Evolutionary conservation across 2,797 vertebrate species (phyloP).

Genomic region (Oophaga sylvatica): DNA sequence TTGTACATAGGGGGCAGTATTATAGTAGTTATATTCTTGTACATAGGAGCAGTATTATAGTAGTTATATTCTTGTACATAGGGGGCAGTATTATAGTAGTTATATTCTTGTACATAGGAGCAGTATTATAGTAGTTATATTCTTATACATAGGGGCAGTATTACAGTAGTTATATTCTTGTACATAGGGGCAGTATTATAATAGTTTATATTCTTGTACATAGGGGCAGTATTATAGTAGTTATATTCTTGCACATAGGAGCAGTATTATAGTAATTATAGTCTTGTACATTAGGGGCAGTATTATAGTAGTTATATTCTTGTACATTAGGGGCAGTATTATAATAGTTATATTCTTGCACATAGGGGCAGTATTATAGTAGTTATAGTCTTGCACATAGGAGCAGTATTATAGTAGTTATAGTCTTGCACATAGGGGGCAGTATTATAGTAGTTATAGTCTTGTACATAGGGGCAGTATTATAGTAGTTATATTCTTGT

Average conservation of each 20-base stretch:
- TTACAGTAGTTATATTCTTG: neutral
- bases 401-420: neutral
- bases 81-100: neutral
- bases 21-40: neutral
- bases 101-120: neutral
- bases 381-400: neutral
- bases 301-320: neutral
- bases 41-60: neutral
- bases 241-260: neutral
- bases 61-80: neutral
- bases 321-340: neutral
- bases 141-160: no score
- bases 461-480: no score
- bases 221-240: neutral
- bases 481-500: neutral
- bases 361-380: neutral
- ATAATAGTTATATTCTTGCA: neutral
- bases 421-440: neutral
- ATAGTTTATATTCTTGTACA: neutral
- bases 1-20: no score
- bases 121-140: neutral
- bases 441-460: neutral
- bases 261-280: neutral
- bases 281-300: no score
- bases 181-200: neutral